These are phyloP conservation scores for Perizoma flavofasciatum DNA, from an alignment of 2,888 invertebrate genomes.

Conservation along the genomic window DNA sequence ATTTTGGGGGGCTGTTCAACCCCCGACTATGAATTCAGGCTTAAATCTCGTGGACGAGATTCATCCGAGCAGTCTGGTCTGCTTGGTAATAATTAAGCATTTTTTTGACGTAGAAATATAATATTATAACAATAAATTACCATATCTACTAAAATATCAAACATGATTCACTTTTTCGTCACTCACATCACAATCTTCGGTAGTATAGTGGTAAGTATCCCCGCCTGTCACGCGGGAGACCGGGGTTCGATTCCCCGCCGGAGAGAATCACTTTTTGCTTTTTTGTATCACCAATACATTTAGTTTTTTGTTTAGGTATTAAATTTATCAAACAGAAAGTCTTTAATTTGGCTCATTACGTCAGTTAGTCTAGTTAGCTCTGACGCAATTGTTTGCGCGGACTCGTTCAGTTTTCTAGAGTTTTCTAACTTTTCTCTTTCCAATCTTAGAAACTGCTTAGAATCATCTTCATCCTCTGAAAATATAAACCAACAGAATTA, in stretches of 20 bases:
- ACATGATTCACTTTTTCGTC: conserved; percentile 1
- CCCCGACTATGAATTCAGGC: no score
- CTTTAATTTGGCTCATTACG: conserved; percentile 59
- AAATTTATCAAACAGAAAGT: conserved; percentile 49
- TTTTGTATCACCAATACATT: neutral
- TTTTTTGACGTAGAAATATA: no score
- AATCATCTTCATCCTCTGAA: conserved; percentile 54
- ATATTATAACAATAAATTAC: no score
- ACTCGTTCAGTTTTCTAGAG: conserved; percentile 47
- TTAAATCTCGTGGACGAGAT: no score
- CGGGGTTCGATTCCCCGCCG: conserved; percentile 85
- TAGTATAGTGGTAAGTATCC: conserved; percentile 85
- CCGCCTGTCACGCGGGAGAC: conserved; percentile 85
- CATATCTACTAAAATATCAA: no score
- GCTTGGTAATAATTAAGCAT: no score
- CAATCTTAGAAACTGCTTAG: conserved; percentile 51
- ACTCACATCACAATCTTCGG: conserved; percentile 59
- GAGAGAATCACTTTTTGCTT: conserved; percentile 49
- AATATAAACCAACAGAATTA: conserved; percentile 5
- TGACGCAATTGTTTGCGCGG: conserved; percentile 50
- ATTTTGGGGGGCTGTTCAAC: no score
- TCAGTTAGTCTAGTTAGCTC: conserved; percentile 55
- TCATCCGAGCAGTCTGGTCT: no score
- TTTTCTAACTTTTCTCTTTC: conserved; percentile 56
- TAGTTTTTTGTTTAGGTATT: neutral